These are phyloP conservation scores for Ashinkailepas kermadecensis DNA, from an alignment of 2,888 invertebrate genomes.

Conservation along the genomic window DNA sequence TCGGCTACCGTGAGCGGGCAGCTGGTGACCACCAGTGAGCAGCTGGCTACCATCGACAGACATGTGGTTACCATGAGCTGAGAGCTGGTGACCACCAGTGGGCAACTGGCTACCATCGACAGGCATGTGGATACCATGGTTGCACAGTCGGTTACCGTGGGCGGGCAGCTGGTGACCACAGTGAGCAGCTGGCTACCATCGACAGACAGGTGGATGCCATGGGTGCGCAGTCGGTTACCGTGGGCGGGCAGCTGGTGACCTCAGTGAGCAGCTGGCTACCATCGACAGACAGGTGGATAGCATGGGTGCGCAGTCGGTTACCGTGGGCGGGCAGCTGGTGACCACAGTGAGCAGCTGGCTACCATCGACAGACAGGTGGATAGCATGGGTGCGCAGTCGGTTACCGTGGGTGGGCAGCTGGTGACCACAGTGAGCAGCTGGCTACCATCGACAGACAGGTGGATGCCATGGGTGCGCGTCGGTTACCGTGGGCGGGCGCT, in stretches of 20 bases:
- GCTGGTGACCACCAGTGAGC: not conserved
- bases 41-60: not conserved
- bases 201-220: not conserved
- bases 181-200: not conserved
- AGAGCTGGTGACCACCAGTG: constrained; percentile 31
- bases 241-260: constrained; percentile 18
- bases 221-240: not conserved
- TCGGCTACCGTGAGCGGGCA: not conserved
- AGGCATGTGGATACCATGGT: not conserved
- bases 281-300: not conserved
- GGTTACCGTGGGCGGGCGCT: too few relatives aligned
- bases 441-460: not conserved
- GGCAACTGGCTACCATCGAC: not conserved
- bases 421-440: constrained; percentile 33
- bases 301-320: not conserved
- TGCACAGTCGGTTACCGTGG: not conserved
- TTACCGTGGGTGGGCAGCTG: constrained; percentile 20
- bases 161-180: constrained; percentile 22
- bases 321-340: constrained; percentile 21
- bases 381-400: not conserved
- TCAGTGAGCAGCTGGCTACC: not conserved
- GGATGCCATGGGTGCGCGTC: not conserved
- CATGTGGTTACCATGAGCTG: constrained; percentile 6
- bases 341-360: not conserved
- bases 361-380: not conserved